Percentiles rank a stretch among this genome's conserved stretches.
Conservation (phyloP, 2,888 invertebrate species). For the Eristalinus aeneus region DNA sequence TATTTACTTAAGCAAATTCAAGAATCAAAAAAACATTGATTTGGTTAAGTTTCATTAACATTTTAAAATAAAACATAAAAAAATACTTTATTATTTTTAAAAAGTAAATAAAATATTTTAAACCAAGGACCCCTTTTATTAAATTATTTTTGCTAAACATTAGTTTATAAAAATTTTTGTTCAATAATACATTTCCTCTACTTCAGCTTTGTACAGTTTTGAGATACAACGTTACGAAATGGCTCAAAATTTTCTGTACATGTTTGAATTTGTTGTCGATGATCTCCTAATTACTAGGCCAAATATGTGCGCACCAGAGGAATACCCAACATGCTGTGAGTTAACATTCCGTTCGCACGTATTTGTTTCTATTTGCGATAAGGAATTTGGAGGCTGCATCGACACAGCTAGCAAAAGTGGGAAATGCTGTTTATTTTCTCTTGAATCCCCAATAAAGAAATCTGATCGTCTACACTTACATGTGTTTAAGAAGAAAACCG, state of each 20-base stretch:
- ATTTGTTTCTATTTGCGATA: slow-evolving; percentile 77
- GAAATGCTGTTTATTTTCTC: slow-evolving; percentile 78
- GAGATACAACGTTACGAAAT: slow-evolving; percentile 65
- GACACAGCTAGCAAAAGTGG: slow-evolving; percentile 76
- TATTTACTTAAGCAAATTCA: slow-evolving; percentile 89
- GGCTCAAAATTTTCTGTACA: slow-evolving; percentile 78
- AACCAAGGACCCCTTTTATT: slow-evolving; percentile 24
- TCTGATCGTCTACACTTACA: slow-evolving; percentile 77
- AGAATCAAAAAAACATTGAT: slow-evolving; percentile 76
- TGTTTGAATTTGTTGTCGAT: slow-evolving; percentile 79
- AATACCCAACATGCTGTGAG: slow-evolving; percentile 79
- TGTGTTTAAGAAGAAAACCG: slow-evolving; percentile 78
- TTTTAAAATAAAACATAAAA: neutral
- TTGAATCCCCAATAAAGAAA: slow-evolving; percentile 76
- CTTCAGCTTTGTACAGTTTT: slow-evolving; percentile 9
- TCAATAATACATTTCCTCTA: neutral
- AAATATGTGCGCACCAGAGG: slow-evolving; percentile 80
- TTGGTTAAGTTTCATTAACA: neutral
- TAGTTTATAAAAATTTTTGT: slow-evolving; percentile 34
- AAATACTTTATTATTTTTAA: slow-evolving; percentile 22
- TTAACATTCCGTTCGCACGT: slow-evolving; percentile 78
- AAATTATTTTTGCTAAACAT: slow-evolving; percentile 22
- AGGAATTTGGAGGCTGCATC: slow-evolving; percentile 77
- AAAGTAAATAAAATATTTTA: slow-evolving; percentile 6
- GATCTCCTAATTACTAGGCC: slow-evolving; percentile 78